Percentiles rank a stretch among this genome's conserved stretches.
Evolutionary conservation across 1,140 invertebrate genomes (phyloP).

Genomic region (Rhopalosiphum maidis): DNA sequence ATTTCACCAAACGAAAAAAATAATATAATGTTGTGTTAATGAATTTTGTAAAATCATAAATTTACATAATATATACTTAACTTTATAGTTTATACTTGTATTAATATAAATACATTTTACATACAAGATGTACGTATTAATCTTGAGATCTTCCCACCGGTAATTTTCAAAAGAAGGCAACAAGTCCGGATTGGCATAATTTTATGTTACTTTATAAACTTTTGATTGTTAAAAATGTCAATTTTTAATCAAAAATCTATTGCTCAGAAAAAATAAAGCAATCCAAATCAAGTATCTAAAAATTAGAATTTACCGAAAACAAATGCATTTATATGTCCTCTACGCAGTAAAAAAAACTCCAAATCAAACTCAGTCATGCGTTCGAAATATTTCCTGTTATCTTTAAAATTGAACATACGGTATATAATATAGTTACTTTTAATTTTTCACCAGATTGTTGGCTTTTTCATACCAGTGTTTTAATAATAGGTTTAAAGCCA

Average conservation of each 20-base stretch:
- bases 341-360: too few species aligned
- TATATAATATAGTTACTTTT: neutral
- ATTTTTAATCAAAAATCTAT: too few species aligned
- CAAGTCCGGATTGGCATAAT: neutral
- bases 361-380: too few species aligned
- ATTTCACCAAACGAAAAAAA: neutral
- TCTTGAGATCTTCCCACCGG: neutral
- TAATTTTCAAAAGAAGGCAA: neutral
- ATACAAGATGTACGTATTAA: neutral
- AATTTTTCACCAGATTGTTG: neutral
- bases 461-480: neutral
- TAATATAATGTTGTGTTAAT: neutral
- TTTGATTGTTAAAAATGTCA: too few species aligned
- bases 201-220: neutral
- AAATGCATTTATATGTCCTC: too few species aligned
- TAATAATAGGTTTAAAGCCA: neutral
- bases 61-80: neutral
- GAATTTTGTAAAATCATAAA: neutral
- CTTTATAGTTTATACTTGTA: neutral
- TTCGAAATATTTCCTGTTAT: neutral
- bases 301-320: too few species aligned
- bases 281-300: too few species aligned
- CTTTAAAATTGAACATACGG: too few species aligned
- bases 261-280: too few species aligned
- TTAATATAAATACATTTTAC: too few species aligned